Conservation (phyloP, 92 coral and sea anemone species). For the Heteractis magnifica region DNA sequence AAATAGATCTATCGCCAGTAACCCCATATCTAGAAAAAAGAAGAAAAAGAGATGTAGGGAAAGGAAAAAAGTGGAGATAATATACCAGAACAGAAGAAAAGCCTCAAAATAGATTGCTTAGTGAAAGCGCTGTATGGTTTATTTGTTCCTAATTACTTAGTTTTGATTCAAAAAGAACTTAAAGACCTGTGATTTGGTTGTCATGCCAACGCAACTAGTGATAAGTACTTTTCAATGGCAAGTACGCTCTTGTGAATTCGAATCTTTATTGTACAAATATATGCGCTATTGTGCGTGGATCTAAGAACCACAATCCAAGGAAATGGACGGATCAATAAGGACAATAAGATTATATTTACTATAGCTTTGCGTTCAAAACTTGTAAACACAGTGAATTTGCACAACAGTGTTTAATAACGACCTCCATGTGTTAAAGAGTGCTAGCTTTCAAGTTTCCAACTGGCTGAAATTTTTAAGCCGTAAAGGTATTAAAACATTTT, state of each 20-base stretch:
- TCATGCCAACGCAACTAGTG: background rate
- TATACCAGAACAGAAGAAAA: background rate
- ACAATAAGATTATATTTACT: background rate
- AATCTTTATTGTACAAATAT: background rate
- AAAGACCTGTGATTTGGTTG: background rate
- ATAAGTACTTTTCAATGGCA: background rate
- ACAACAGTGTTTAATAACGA: background rate
- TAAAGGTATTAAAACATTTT: too few species aligned
- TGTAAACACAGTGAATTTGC: background rate
- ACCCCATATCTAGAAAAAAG: background rate
- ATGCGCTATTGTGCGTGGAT: background rate
- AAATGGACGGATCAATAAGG: background rate
- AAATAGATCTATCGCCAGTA: too few species aligned
- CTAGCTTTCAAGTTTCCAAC: background rate
- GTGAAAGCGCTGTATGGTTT: background rate
- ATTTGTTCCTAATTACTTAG: background rate
- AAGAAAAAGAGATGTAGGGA: background rate
- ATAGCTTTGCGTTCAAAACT: background rate
- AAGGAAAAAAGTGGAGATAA: background rate
- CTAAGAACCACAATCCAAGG: background rate
- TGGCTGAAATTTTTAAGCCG: background rate
- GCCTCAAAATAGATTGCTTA: background rate
- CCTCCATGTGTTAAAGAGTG: background rate
- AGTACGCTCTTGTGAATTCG: background rate
- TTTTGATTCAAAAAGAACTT: background rate